phyloP scores from a whole-genome alignment of 2,797 vertebrate species.

The Falco biarmicus region DNA sequence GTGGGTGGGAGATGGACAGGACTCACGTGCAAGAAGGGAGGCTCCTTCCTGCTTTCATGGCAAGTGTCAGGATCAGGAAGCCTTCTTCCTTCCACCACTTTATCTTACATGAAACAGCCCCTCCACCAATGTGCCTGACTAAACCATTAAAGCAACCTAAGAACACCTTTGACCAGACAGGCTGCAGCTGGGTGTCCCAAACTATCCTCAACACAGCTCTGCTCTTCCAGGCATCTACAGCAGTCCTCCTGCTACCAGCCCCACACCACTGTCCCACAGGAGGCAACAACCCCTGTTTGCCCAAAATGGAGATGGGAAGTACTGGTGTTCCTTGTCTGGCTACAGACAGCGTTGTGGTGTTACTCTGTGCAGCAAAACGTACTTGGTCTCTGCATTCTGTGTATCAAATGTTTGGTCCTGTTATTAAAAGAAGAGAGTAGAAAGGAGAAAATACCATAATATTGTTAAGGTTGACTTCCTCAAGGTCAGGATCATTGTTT shows the following conservation, averaged over 20 bases:
- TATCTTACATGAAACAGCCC: neutral
- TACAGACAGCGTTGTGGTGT: neutral
- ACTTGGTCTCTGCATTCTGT: neutral
- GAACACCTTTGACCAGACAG: neutral
- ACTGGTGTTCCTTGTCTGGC: neutral
- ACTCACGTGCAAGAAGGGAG: neutral
- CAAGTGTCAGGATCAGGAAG: neutral
- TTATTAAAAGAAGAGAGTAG: neutral
- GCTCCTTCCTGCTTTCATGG: neutral
- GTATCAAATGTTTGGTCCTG: neutral
- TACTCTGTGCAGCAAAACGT: neutral
- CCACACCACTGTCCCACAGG: neutral
- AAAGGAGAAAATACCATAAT: constrained; percentile 83
- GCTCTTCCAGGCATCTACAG: neutral
- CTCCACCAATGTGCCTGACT: neutral
- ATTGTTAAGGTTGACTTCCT: constrained; percentile 98
- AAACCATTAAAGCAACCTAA: neutral
- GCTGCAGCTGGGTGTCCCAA: neutral
- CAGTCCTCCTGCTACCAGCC: neutral
- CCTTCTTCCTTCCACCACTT: neutral
- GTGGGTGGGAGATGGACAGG: neutral
- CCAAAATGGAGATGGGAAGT: neutral
- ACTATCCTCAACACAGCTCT: neutral
- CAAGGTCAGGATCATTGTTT: constrained; percentile 90
- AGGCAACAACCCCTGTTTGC: neutral